Evolutionary conservation across 2,797 vertebrate genomes (phyloP), one percentile per base, ranked within the genome.

Genomic region (Botia almorhae): DNA sequence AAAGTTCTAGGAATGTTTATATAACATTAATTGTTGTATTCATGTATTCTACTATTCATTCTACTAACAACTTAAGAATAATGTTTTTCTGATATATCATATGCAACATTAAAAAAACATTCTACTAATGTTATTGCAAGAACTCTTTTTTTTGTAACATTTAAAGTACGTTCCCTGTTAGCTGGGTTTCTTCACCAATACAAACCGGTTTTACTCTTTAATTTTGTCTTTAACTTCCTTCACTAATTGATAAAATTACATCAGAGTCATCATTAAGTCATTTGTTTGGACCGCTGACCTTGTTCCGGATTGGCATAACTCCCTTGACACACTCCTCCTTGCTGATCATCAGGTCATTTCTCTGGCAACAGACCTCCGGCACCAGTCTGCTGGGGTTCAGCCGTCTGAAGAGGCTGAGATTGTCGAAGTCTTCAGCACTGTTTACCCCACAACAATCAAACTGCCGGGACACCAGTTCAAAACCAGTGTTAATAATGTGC

Each of bases 361-460:
- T 91, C 84, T 92, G 93, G 89, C 97, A 98, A 69, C 97, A 97
- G 82, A 95, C 94, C 87, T 96, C 96, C 0, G 96, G 97, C 3
- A 91, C 92, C 0, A 58, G 63, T 6, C 90, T 89, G 7, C 72
- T 89, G 0, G 82, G 84, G 65, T 90, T 89, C 72, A 94, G 88
- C n/a, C 90, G 87, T 8, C 90, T 91, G 80, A 94, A 94, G 1
- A 94, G 90, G 14, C 95, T 92, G 5, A 91, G 88, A 85, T 91
- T 89, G 86, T 94, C 92, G 8, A 98, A 98, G 89, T 98, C 97
- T 78, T 97, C 96, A 0, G 95, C 95, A 29, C 95, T 94, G 0
- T 94, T 96, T 50, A 97, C 96, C 3, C 96, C 97, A 1, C 97
- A 98, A 91, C 97, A 98, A 29, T 96, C 94, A 36, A 98, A 98